These are phyloP conservation scores for Mobula birostris DNA, from an alignment of 2,113 vertebrate genomes.

Conservation along the genomic window DNA sequence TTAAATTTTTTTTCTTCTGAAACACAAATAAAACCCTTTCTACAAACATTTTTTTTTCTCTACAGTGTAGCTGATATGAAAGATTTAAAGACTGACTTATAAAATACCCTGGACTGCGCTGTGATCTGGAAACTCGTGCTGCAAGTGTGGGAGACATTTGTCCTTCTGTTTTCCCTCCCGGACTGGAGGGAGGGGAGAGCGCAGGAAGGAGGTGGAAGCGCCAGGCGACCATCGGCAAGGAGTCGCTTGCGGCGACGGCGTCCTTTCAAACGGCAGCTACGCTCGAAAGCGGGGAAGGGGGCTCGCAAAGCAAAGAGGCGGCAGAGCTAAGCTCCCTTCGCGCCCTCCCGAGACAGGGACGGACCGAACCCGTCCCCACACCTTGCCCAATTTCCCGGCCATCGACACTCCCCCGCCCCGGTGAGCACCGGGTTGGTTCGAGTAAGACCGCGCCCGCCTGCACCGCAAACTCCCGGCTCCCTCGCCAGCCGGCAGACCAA, in stretches of 20 bases:
- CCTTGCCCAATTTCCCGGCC: no score
- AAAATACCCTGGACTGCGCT: constrained; percentile 4
- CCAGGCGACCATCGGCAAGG: neutral
- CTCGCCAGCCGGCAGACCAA: neutral
- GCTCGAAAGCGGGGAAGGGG: neutral
- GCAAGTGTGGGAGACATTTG: neutral
- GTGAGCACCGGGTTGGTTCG: neutral
- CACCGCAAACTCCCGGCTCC: neutral
- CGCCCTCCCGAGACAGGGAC: neutral
- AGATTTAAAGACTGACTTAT: neutral
- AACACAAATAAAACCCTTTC: constrained; percentile 11
- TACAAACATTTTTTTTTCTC: neutral
- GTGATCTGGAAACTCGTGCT: neutral
- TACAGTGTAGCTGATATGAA: neutral
- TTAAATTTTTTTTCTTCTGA: neutral
- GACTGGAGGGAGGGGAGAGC: neutral
- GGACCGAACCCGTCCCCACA: neutral
- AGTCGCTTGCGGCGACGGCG: neutral
- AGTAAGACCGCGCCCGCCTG: neutral
- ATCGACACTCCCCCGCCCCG: no score
- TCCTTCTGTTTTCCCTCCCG: neutral
- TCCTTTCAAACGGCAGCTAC: neutral
- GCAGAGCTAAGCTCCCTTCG: neutral
- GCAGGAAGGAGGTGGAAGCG: neutral
- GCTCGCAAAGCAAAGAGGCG: neutral